These are phyloP conservation scores for Struthio camelus DNA, from an alignment of 2,113 vertebrate species.

Conservation along the genomic window DNA sequence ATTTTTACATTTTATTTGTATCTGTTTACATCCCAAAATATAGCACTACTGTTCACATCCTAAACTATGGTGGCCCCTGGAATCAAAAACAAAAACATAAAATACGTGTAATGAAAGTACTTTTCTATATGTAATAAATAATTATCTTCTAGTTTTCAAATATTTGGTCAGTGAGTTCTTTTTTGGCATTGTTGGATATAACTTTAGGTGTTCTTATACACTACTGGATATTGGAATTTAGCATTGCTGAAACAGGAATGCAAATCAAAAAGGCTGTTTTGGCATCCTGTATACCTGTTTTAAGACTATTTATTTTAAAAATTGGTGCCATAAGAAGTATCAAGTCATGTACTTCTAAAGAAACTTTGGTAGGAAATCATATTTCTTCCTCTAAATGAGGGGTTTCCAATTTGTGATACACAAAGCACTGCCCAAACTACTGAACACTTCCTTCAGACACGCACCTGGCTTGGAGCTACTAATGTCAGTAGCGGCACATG, in stretches of 20 bases:
- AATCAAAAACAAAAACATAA: neutral
- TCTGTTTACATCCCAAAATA: neutral
- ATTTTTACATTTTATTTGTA: neutral
- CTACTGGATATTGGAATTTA: neutral
- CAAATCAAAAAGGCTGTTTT: neutral
- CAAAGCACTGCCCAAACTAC: neutral
- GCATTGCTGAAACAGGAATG: neutral
- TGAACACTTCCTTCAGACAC: neutral
- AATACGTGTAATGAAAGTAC: conserved; percentile 3
- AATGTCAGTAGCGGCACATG: fast-evolving
- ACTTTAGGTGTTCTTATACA: neutral
- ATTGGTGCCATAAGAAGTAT: neutral
- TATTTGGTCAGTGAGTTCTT: neutral
- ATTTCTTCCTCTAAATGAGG: neutral
- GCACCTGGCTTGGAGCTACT: neutral
- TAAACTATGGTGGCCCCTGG: neutral
- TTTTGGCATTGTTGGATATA: neutral
- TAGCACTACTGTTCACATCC: neutral
- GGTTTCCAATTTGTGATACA: neutral
- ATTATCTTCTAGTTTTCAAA: conserved; percentile 1
- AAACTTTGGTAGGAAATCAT: neutral
- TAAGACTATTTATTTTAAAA: neutral
- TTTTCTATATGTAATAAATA: conserved; percentile 24
- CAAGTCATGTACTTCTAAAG: neutral
- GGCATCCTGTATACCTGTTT: neutral